Percentiles rank a stretch among this genome's conserved stretches.
Conservation (phyloP, 2,888 invertebrate genomes). For the Choreutis nemorana region DNA sequence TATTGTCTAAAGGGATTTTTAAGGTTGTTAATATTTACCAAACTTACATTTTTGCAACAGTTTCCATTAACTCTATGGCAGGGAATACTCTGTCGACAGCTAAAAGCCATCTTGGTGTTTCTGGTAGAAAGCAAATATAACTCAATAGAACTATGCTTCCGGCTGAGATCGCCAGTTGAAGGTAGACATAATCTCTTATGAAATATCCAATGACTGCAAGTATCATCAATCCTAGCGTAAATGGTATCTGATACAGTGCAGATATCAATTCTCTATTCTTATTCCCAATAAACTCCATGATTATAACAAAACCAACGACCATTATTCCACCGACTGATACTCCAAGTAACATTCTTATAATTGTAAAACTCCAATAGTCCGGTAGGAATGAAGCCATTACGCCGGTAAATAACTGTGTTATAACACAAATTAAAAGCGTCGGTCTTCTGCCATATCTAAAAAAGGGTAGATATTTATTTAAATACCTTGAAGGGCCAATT, state of each 20-base stretch:
- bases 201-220: slow-evolving; percentile 69
- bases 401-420: slow-evolving; percentile 74
- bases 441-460: slow-evolving; percentile 80
- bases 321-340: slow-evolving; percentile 81
- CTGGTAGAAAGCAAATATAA: slow-evolving; percentile 76
- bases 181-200: slow-evolving; percentile 70
- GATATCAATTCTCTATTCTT: slow-evolving; percentile 57
- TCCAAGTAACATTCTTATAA: slow-evolving; percentile 73
- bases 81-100: slow-evolving; percentile 69
- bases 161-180: slow-evolving; percentile 70
- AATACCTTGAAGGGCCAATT: too few relatives aligned
- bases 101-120: slow-evolving; percentile 81
- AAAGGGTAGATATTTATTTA: too few relatives aligned
- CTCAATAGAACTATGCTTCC: slow-evolving; percentile 62
- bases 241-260: slow-evolving; percentile 72
- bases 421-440: slow-evolving; percentile 72
- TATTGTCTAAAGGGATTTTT: too few relatives aligned
- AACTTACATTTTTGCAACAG: slow-evolving; percentile 63
- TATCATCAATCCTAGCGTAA: slow-evolving; percentile 70
- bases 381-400: slow-evolving; percentile 73
- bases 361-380: slow-evolving; percentile 68
- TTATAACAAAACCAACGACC: slow-evolving; percentile 63
- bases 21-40: not conserved
- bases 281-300: slow-evolving; percentile 71
- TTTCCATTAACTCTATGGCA: slow-evolving; percentile 69